Percentiles rank a stretch among this genome's conserved stretches.
Conservation (phyloP, 2,888 invertebrate genomes). For the Calliphora vomitoria region DNA sequence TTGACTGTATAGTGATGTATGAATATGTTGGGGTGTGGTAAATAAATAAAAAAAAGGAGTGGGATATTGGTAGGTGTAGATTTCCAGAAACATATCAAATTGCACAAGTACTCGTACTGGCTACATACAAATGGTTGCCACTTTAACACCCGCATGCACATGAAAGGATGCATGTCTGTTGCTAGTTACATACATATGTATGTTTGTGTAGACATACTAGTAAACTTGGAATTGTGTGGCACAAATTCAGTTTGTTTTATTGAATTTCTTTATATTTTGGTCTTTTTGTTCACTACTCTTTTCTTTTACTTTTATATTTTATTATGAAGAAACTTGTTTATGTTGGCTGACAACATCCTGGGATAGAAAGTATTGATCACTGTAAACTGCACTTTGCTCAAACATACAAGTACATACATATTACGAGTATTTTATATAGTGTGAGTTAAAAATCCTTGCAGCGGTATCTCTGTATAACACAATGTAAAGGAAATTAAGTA, state of each 20-base stretch:
- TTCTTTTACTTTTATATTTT: conserved; percentile 10
- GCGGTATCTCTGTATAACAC: background rate
- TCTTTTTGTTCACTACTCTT: conserved; percentile 1
- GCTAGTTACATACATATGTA: background rate
- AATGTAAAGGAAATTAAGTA: conserved; percentile 58
- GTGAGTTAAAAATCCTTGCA: conserved; percentile 32
- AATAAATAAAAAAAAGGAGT: conserved; percentile 37
- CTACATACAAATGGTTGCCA: conserved; percentile 43
- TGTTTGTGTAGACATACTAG: background rate
- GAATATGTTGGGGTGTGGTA: background rate
- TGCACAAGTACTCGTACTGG: conserved; percentile 43
- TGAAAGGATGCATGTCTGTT: conserved; percentile 70
- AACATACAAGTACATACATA: too few relatives aligned
- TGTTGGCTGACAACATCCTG: conserved; percentile 57
- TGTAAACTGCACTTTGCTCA: conserved; percentile 13
- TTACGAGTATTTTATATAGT: too few relatives aligned
- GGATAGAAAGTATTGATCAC: conserved; percentile 64
- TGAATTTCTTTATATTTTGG: conserved; percentile 61
- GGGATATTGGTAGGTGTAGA: conserved; percentile 40
- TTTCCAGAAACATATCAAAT: conserved; percentile 65
- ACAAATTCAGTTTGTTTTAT: conserved; percentile 71
- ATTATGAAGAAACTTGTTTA: conserved; percentile 37
- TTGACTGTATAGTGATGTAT: too few relatives aligned
- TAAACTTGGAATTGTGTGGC: conserved; percentile 18
- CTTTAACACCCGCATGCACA: conserved; percentile 68